These are phyloP conservation scores for Callaeas wilsoni DNA, from an alignment of 2,113 vertebrate species.

Conservation along the genomic window DNA sequence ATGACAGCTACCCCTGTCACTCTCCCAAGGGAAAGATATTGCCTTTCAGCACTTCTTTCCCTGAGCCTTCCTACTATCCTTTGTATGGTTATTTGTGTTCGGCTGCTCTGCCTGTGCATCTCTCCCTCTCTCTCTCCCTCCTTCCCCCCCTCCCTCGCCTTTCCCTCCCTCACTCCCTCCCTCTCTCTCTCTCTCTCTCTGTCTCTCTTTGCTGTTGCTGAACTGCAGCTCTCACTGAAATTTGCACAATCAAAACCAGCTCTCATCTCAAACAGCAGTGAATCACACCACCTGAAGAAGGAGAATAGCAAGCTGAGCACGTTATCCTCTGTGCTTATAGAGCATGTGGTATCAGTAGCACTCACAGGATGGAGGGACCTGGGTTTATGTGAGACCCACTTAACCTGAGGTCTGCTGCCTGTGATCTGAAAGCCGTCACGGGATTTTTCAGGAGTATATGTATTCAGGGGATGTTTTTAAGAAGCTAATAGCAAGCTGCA, in stretches of 20 bases:
- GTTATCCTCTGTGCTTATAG: not conserved
- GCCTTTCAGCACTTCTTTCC: slow-evolving; percentile 4
- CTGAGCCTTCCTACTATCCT: slow-evolving; percentile 5
- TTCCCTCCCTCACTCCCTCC: rapidly evolving
- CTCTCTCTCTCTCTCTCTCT: not conserved
- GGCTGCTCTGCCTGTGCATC: slow-evolving; percentile 19
- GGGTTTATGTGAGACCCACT: not conserved
- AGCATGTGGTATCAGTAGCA: slow-evolving; percentile 6
- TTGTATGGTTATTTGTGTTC: slow-evolving; percentile 55
- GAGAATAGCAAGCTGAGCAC: not conserved
- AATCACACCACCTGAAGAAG: slow-evolving; percentile 68
- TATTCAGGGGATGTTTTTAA: slow-evolving; percentile 37
- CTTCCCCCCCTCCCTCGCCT: too few species aligned
- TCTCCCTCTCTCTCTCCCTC: not conserved
- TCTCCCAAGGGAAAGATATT: not conserved
- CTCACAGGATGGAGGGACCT: not conserved
- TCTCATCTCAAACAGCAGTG: slow-evolving; percentile 53
- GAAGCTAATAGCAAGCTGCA: slow-evolving; percentile 17
- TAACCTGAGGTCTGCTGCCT: not conserved
- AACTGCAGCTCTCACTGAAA: slow-evolving; percentile 75
- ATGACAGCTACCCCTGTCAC: not conserved
- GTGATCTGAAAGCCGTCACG: slow-evolving; percentile 31
- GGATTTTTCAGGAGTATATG: slow-evolving; percentile 5
- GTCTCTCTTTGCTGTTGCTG: slow-evolving; percentile 33
- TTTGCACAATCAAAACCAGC: slow-evolving; percentile 67